These are phyloP conservation scores for Poecilia latipinna DNA, from an alignment of 2,113 vertebrate genomes.

Conservation along the genomic window DNA sequence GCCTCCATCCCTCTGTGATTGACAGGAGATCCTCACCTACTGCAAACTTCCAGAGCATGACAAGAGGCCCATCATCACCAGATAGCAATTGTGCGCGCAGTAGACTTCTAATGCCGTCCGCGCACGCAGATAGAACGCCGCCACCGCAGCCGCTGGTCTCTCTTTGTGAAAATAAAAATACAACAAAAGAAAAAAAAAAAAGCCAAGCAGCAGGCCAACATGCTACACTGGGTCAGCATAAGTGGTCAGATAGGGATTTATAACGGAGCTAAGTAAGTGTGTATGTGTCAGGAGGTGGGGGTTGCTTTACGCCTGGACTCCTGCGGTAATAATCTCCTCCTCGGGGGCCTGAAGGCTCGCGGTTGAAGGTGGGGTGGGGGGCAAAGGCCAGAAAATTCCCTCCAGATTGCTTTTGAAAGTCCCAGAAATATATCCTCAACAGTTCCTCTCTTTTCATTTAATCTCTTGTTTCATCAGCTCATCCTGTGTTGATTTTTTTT, in stretches of 20 bases:
- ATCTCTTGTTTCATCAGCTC: conserved; percentile 74
- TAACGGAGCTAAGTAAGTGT: conserved; percentile 50
- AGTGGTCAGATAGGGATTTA: conserved; percentile 67
- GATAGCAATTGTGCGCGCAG: conserved; percentile 51
- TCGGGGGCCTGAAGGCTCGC: conserved; percentile 83
- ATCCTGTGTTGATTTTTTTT: conserved; percentile 65
- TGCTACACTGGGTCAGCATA: conserved; percentile 64
- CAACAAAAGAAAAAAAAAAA: not conserved
- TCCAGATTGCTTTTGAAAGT: conserved; percentile 90
- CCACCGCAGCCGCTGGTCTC: conserved; percentile 32
- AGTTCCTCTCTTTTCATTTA: conserved; percentile 67
- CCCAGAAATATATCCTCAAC: conserved; percentile 85
- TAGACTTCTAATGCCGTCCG: conserved; percentile 38
- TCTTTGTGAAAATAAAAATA: conserved; percentile 6
- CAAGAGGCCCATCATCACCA: conserved; percentile 75
- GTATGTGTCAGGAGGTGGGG: conserved; percentile 39
- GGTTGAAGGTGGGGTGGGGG: conserved; percentile 72
- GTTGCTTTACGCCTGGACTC: conserved; percentile 86
- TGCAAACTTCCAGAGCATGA: conserved; percentile 78
- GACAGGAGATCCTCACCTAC: conserved; percentile 78
- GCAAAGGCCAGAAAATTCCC: conserved; percentile 93
- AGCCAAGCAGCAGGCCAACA: conserved; percentile 44
- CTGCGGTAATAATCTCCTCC: conserved; percentile 88
- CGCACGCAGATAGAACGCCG: conserved; percentile 35
- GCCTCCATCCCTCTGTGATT: conserved; percentile 69